Evolutionary conservation across 2,797 vertebrate genomes (phyloP).

Genomic region (Sternarchorhynchus goeldii): DNA sequence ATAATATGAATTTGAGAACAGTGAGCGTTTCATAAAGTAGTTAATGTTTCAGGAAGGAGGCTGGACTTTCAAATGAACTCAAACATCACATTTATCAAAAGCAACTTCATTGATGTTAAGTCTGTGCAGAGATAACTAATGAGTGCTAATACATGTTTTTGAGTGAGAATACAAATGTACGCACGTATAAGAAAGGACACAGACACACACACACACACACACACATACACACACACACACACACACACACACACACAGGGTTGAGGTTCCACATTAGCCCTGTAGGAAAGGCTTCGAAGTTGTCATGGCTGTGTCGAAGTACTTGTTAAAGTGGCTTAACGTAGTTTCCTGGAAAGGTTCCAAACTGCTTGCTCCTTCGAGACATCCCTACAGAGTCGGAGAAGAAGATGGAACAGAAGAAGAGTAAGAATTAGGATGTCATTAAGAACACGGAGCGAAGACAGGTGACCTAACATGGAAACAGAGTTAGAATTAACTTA

Average conservation of each 20-base stretch:
- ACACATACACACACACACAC: slow-evolving; percentile 54
- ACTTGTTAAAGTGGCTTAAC: slow-evolving; percentile 91
- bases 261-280: slow-evolving; percentile 44
- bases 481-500: background rate
- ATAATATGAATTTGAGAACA: background rate
- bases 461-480: slow-evolving; percentile 28
- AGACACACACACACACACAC: slow-evolving; percentile 50
- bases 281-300: slow-evolving; percentile 44
- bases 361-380: slow-evolving; percentile 94
- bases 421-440: background rate
- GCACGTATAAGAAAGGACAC: slow-evolving; percentile 32
- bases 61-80: background rate
- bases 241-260: slow-evolving; percentile 27
- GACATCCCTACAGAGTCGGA: slow-evolving; percentile 83
- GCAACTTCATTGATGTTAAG: slow-evolving; percentile 12
- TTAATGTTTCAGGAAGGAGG: background rate
- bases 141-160: slow-evolving; percentile 70
- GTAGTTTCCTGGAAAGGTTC: slow-evolving; percentile 99
- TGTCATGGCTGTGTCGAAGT: slow-evolving; percentile 52
- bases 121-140: slow-evolving; percentile 72
- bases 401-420: slow-evolving; percentile 42
- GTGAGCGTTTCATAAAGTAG: background rate
- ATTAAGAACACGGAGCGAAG: background rate
- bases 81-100: slow-evolving; percentile 17
- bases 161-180: slow-evolving; percentile 54